Evolutionary conservation across 2,113 vertebrate genomes (phyloP), one percentile per base, ranked within the genome.

Genomic region (Hepsetus odoe): DNA sequence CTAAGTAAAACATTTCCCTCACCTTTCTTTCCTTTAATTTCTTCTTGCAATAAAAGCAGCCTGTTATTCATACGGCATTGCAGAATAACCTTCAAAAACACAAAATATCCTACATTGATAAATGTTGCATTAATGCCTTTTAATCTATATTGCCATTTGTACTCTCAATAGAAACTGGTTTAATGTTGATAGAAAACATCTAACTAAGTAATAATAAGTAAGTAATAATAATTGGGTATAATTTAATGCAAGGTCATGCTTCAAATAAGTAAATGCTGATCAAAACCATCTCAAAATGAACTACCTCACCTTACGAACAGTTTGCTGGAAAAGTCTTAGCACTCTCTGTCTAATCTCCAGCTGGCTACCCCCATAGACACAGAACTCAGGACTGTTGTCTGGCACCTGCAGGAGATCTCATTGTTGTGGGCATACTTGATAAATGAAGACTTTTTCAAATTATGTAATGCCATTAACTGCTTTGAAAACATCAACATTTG

Each of bases 241-340:
- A 42, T 42, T 4, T 6, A 3, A 42, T 42, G 44, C 14, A 16
- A 46, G 13, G 14, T 4, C 14, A 46, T 46, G 13, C 44, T 46
- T 16, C 14, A 10, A 2, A 22, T 11, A 3, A 38, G 18, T 62
- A 62, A 33, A 32, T 35, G 14, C 28, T 35, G 18, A 32, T 38
- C n/a, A n/a, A n/a, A 65, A 53, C 8, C 44, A 40, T 20, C 62
- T 67, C 32, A 42, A 72, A 53, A 56, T 61, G 4, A 42, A 12
- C 32, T 91, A 99, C 97, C 96, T 95, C 97, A 67, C 91, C 96
- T 95, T 97, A 67, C 91, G 94, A 5, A 91, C 94, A 55, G 91
- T 93, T 87, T 97, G 95, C 72, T 96, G 95, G 81, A 98, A 96
- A 58, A 91, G 90, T 67, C 79, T 90, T 49, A 94, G 84, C 42